Percentiles rank a stretch among this genome's conserved stretches.
These are phyloP conservation scores for Mactromeris polynyma DNA, from an alignment of 2,888 invertebrate species.

Conservation along the genomic window DNA sequence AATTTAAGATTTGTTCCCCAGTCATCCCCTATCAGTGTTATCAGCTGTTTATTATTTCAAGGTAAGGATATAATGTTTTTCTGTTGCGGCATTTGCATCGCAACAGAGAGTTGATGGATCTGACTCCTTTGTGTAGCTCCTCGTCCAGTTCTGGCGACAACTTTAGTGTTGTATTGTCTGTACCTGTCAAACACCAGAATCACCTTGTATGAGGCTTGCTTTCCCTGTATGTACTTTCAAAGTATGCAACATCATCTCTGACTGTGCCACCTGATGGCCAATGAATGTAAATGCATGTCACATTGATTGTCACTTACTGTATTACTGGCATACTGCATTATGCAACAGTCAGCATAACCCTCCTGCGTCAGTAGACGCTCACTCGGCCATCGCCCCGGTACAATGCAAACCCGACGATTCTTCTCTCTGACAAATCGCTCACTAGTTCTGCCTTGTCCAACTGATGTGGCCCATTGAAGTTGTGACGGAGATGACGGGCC, in stretches of 20 bases:
- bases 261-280: no score
- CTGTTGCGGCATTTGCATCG: not conserved
- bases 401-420: no score
- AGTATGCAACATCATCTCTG: not conserved
- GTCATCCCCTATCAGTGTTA: not conserved
- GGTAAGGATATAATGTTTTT: not conserved
- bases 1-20: not conserved
- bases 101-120: not conserved
- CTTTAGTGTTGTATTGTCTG: conserved; percentile 21
- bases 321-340: no score
- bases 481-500: no score
- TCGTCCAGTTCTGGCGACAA: not conserved
- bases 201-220: conserved; percentile 6
- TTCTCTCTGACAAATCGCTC: no score
- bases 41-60: not conserved
- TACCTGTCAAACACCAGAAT: conserved; percentile 19
- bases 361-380: no score
- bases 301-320: no score
- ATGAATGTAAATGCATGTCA: no score
- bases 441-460: no score
- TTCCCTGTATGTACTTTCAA: not conserved
- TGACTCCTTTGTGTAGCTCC: not conserved
- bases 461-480: no score
- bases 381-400: no score
- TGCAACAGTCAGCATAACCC: no score